These are phyloP conservation scores for Arctia plantaginis DNA, from an alignment of 2,888 invertebrate genomes.

Conservation along the genomic window DNA sequence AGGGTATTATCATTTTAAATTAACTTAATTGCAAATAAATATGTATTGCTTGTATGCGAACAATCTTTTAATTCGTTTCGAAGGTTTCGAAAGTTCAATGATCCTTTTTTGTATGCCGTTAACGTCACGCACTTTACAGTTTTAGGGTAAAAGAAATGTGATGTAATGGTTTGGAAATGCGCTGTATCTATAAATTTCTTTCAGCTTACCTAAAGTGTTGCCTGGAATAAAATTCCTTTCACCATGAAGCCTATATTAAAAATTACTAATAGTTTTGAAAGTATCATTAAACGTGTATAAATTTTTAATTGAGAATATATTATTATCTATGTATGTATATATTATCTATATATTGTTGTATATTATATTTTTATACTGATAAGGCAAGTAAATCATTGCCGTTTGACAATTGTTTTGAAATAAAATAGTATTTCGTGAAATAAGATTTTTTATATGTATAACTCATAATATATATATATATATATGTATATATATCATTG, in stretches of 20 bases:
- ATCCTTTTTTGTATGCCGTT: constrained; percentile 11
- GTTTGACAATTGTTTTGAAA: neutral
- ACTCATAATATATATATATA: no score
- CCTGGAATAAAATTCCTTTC: neutral
- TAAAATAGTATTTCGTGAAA: neutral
- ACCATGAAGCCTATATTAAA: neutral
- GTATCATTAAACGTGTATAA: neutral
- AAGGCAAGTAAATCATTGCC: neutral
- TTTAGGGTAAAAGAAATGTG: constrained; percentile 1
- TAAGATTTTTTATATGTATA: no score
- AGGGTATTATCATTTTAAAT: constrained; percentile 8
- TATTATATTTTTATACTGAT: neutral
- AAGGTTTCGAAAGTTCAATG: constrained; percentile 17
- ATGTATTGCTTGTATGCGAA: constrained; percentile 10
- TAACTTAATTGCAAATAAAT: constrained; percentile 20
- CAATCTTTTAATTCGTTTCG: constrained; percentile 19
- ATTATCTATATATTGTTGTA: no score
- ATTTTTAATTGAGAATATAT: neutral
- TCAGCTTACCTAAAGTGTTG: neutral
- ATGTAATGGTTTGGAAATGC: neutral
- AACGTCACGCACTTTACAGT: constrained; percentile 7
- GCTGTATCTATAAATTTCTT: neutral
- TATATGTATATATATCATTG: no score
- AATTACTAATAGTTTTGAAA: neutral
- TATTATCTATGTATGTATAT: neutral